Conservation (phyloP, 1,140 invertebrate genomes). For the Drosophila auraria region DNA sequence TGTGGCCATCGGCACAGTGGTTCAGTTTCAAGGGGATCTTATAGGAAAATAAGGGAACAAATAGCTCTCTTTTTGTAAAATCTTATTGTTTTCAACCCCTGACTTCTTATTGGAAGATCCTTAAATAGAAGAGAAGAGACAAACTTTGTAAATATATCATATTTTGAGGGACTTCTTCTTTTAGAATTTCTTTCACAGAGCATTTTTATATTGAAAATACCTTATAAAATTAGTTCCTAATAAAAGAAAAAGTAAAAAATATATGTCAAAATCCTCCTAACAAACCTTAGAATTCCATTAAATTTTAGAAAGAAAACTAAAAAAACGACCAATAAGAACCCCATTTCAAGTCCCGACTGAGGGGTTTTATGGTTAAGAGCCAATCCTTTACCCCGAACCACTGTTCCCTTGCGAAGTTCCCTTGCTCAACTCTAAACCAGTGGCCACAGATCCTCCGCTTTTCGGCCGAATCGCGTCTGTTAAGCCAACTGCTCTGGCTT, state of each 20-base stretch:
- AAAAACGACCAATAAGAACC: too few relatives aligned
- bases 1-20: constrained; percentile 58
- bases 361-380: too few relatives aligned
- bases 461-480: constrained; percentile 20
- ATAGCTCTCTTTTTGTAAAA: not conserved
- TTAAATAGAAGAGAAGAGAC: not conserved
- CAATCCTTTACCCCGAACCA: too few relatives aligned
- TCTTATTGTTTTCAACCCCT: not conserved
- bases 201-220: not conserved
- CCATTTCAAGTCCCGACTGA: too few relatives aligned
- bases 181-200: not conserved
- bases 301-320: not conserved
- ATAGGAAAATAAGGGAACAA: not conserved
- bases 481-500: constrained; percentile 13
- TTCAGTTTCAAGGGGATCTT: not conserved
- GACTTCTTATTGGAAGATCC: not conserved
- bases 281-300: not conserved
- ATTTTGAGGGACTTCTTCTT: not conserved
- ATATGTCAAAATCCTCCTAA: not conserved
- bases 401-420: constrained; percentile 24
- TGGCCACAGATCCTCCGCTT: constrained; percentile 28
- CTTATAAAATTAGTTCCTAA: too few relatives aligned
- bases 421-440: constrained; percentile 25
- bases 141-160: not conserved
- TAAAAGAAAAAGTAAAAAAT: not conserved